Evolutionary conservation across 2,888 invertebrate species (phyloP), one percentile per base, ranked within the genome.

Genomic region (Plusia festucae): DNA sequence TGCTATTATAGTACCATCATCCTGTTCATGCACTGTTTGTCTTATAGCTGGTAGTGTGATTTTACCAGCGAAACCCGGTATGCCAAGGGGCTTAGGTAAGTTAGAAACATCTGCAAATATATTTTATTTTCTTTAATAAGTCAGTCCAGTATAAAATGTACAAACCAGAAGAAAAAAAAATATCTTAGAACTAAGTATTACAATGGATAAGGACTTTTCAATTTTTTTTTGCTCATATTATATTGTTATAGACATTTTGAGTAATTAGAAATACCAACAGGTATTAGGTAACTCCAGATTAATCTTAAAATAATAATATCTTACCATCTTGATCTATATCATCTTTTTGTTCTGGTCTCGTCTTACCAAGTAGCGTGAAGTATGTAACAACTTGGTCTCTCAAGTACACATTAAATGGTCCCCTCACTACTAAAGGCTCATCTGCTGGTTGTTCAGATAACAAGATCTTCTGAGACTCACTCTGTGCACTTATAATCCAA

Each of bases 401-500:
- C 40, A 99, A 88, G 96, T 98, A 99, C 6, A 99, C 96, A 74
- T 95, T 93, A 88, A 96, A 98, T 0, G 98, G 97, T 0, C 99
- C 99, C 91, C 98, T 98, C 1, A 99, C 97, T 82, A 96, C 97
- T 34, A 99, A 88, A 0, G 97, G 97, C 78, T 95, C 95, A 78
- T 95, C 92, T 68, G 78, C 87, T 65, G 78, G 96, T 85, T 91
- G 98, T 60, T 96, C 95, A 0, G 92, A 89, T 15, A 99, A 86
- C 8, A 99, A 91, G 53, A 96, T 90, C 79, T 96, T 95, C 87
- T 99, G 99, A 0, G 93, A 93, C 9, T 96, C 96, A 90, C 98
- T 98, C 89, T 98, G 98, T 0, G 97, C 98, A 87, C 98, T 98
- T 0, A 98, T 97, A 75, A 99, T 97, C 98, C 99, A 99, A 0